These are phyloP conservation scores for Xerus rutilus DNA, from an alignment of 2,797 vertebrate genomes.

Conservation along the genomic window DNA sequence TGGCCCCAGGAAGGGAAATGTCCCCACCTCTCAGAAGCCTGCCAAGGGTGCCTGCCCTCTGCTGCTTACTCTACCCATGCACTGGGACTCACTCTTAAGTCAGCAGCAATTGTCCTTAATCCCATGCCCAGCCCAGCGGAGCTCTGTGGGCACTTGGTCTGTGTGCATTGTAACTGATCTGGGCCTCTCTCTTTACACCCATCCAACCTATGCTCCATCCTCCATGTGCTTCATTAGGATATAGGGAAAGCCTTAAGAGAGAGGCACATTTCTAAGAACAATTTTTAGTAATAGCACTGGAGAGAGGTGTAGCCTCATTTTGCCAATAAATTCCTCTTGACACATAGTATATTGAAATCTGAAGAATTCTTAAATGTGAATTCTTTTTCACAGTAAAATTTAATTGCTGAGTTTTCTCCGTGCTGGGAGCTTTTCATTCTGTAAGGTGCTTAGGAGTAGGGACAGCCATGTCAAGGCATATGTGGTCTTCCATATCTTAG, in stretches of 20 bases:
- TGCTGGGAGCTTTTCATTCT: background rate
- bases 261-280: background rate
- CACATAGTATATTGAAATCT: background rate
- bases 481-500: fast-evolving
- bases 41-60: too few species aligned
- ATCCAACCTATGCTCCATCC: too few species aligned
- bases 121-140: background rate
- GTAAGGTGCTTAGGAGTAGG: fast-evolving
- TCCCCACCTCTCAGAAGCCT: background rate
- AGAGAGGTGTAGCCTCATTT: background rate
- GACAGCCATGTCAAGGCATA: too few species aligned
- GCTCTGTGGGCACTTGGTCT: background rate
- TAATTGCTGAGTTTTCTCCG: background rate
- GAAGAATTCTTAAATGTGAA: background rate
- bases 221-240: background rate
- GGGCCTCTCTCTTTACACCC: background rate
- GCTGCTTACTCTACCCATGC: too few species aligned
- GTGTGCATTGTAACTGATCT: background rate
- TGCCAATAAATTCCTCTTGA: background rate
- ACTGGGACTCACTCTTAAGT: background rate
- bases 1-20: background rate
- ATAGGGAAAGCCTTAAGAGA: background rate
- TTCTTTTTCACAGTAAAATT: background rate
- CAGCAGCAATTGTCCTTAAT: background rate
- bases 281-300: background rate